These are phyloP conservation scores for Limosa lapponica DNA, from an alignment of 2,797 vertebrate genomes.

Conservation along the genomic window DNA sequence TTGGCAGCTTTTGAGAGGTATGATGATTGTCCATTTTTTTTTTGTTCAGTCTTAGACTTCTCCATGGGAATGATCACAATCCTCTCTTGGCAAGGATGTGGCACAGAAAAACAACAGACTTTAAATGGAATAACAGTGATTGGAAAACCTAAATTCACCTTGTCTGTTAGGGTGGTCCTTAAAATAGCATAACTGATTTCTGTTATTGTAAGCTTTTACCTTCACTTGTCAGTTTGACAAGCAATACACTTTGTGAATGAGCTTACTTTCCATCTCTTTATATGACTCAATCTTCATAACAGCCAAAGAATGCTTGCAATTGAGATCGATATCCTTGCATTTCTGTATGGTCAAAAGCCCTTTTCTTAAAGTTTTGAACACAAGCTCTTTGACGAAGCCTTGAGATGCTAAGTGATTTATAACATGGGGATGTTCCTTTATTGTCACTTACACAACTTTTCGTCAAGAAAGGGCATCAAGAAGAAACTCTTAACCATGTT, in stretches of 20 bases:
- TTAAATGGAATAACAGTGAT: not conserved
- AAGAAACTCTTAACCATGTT: not conserved
- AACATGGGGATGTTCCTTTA: not conserved
- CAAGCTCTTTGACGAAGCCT: not conserved
- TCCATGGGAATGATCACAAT: not conserved
- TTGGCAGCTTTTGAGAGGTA: constrained; percentile 7
- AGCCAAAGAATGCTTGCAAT: not conserved
- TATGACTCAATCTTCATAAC: not conserved
- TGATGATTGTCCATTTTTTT: not conserved
- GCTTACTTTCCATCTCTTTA: not conserved
- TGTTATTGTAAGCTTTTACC: not conserved
- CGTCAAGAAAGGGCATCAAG: not conserved
- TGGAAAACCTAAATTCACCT: not conserved
- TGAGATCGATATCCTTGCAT: not conserved
- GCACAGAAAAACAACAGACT: not conserved
- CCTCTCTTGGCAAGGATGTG: not conserved
- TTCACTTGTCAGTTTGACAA: not conserved
- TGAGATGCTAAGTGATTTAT: not conserved
- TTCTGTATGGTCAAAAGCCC: not conserved
- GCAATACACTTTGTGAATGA: not conserved
- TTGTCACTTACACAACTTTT: not conserved
- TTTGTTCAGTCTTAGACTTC: not conserved
- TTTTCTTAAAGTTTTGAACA: not conserved
- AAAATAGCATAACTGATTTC: not conserved
- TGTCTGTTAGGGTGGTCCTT: not conserved